These are phyloP conservation scores for Spialia ferax DNA, from an alignment of 2,888 invertebrate species.

Conservation along the genomic window DNA sequence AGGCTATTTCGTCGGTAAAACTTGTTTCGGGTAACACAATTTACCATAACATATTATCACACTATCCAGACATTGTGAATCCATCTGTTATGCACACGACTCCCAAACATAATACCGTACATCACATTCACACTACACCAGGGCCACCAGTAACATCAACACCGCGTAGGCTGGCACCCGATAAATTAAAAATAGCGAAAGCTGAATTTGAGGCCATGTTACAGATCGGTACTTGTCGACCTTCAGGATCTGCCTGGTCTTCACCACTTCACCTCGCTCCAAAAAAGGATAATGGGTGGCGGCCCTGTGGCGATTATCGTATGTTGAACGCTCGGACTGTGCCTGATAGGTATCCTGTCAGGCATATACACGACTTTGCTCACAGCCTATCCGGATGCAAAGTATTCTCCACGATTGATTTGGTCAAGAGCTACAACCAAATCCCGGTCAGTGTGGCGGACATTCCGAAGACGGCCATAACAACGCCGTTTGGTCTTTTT, in stretches of 20 bases:
- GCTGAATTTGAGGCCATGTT: neutral
- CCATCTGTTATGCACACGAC: neutral
- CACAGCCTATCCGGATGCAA: neutral
- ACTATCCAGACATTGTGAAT: neutral
- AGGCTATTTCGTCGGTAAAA: neutral
- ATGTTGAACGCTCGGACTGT: too few relatives aligned
- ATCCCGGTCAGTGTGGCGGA: neutral
- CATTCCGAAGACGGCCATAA: neutral
- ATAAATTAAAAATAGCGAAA: neutral
- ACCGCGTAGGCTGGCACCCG: neutral
- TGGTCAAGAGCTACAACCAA: neutral
- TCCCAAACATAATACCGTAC: neutral
- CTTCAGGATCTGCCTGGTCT: neutral
- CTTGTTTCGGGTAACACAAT: neutral
- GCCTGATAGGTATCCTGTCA: neutral
- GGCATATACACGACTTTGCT: neutral
- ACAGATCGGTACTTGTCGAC: neutral
- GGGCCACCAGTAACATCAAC: neutral
- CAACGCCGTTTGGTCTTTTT: too few relatives aligned
- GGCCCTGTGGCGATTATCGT: too few relatives aligned
- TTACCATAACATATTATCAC: neutral
- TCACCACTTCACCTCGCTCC: too few relatives aligned
- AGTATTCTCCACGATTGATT: neutral
- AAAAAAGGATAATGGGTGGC: too few relatives aligned
- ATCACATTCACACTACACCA: neutral